Conservation (phyloP, 2,797 vertebrate genomes). For the Pitangus sulphuratus region DNA sequence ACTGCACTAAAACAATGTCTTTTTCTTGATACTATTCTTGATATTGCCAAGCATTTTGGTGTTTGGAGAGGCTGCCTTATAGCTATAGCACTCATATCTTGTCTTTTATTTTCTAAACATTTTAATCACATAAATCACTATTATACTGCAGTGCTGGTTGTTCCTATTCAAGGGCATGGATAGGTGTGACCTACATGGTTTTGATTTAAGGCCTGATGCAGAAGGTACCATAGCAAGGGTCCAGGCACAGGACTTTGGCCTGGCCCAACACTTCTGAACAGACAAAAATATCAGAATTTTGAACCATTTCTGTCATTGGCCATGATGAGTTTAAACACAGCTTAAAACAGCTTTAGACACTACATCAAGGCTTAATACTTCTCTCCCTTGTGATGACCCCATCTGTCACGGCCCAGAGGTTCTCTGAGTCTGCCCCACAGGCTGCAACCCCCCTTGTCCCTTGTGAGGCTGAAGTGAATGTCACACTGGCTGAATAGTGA, state of each 20-base stretch:
- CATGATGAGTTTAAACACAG: not conserved
- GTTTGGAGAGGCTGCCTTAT: not conserved
- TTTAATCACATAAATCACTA: not conserved
- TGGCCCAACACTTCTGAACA: not conserved
- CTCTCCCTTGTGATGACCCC: not conserved
- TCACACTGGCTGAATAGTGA: not conserved
- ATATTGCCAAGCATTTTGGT: not conserved
- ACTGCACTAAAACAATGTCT: not conserved
- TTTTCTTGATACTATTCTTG: not conserved
- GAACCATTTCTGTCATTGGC: not conserved
- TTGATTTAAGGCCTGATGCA: not conserved
- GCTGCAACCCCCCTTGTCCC: not conserved
- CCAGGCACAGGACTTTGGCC: not conserved
- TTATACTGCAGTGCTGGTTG: not conserved
- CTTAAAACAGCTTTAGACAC: not conserved
- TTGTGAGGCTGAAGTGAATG: not conserved
- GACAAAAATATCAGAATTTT: not conserved
- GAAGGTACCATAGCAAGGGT: not conserved
- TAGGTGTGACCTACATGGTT: rapidly evolving
- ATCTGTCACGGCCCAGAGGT: not conserved
- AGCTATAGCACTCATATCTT: not conserved
- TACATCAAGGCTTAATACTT: not conserved
- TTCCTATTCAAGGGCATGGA: not conserved
- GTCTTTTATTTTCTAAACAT: not conserved
- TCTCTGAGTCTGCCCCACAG: not conserved